phyloP scores from a whole-genome alignment of 2,113 vertebrate species.

The Poeciliopsis turrubarensis region DNA sequence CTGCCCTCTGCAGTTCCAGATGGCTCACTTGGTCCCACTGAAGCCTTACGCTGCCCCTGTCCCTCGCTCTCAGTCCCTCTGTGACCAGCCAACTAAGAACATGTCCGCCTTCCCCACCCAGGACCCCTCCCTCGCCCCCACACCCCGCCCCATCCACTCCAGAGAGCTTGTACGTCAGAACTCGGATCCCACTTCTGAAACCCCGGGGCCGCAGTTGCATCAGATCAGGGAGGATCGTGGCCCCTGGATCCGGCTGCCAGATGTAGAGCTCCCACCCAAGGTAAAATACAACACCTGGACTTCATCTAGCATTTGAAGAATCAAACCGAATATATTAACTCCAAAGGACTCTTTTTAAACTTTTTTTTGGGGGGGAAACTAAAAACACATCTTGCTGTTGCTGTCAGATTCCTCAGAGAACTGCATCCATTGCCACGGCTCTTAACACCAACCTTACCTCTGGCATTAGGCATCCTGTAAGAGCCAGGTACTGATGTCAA shows the following conservation, averaged over 20 bases:
- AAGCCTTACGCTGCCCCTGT: constrained; percentile 91
- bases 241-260: constrained; percentile 87
- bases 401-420: constrained; percentile 88
- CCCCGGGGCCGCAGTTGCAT: constrained; percentile 80
- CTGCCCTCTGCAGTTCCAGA: constrained; percentile 84
- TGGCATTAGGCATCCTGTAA: constrained; percentile 83
- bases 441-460: constrained; percentile 88
- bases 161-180: constrained; percentile 89
- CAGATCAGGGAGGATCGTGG: constrained; percentile 80
- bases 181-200: constrained; percentile 92
- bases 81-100: constrained; percentile 91
- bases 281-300: constrained; percentile 60
- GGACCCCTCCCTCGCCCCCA: constrained; percentile 81
- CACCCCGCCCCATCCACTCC: constrained; percentile 80
- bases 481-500: constrained; percentile 84
- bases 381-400: background rate
- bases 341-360: background rate
- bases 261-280: constrained; percentile 89
- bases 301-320: background rate
- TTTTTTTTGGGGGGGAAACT: too few species aligned
- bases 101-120: constrained; percentile 89
- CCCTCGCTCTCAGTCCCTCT: constrained; percentile 92
- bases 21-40: constrained; percentile 90
- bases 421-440: constrained; percentile 90
- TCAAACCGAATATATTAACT: background rate